A percentile compares a stretch with the other conserved stretches of the same genome.
Evolutionary conservation across 2,113 vertebrate genomes (phyloP).

Genomic region (Pteruthius melanotis): DNA sequence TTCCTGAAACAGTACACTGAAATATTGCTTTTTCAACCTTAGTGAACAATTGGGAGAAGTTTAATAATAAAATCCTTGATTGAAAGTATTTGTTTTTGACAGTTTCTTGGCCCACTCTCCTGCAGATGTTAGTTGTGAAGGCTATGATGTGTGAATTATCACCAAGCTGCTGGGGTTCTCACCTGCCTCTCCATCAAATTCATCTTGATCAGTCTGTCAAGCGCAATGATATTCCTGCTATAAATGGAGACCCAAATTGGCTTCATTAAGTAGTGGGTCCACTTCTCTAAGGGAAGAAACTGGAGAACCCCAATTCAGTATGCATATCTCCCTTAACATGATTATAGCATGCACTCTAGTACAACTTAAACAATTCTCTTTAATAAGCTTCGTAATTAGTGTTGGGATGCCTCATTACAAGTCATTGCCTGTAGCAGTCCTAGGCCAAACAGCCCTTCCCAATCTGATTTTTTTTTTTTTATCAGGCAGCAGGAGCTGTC

Average conservation of each 20-base stretch:
- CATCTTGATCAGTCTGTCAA: slow-evolving; percentile 50
- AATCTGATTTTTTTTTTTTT: slow-evolving; percentile 68
- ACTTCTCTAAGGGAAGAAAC: neutral
- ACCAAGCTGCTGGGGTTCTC: slow-evolving; percentile 57
- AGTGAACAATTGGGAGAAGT: slow-evolving; percentile 60
- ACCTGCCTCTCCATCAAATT: slow-evolving; percentile 67
- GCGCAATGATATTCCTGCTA: neutral
- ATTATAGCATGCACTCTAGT: slow-evolving; percentile 53
- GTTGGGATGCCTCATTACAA: slow-evolving; percentile 71
- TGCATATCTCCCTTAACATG: neutral
- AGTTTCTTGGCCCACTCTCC: slow-evolving; percentile 24
- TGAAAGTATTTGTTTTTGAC: slow-evolving; percentile 53
- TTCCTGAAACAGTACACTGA: slow-evolving; percentile 33
- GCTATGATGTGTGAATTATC: slow-evolving; percentile 71
- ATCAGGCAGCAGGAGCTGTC: slow-evolving; percentile 74
- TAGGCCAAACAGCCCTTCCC: slow-evolving; percentile 64
- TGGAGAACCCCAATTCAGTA: neutral
- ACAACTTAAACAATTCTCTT: slow-evolving; percentile 68
- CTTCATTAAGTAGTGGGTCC: neutral
- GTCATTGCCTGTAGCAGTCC: slow-evolving; percentile 72
- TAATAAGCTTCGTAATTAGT: slow-evolving; percentile 77
- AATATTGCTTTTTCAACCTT: slow-evolving; percentile 53
- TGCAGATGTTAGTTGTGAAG: slow-evolving; percentile 56
- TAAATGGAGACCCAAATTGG: neutral
- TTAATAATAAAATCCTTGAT: slow-evolving; percentile 59